These are phyloP conservation scores for Oeneis ivallda DNA, from an alignment of 2,888 invertebrate species.

Conservation along the genomic window DNA sequence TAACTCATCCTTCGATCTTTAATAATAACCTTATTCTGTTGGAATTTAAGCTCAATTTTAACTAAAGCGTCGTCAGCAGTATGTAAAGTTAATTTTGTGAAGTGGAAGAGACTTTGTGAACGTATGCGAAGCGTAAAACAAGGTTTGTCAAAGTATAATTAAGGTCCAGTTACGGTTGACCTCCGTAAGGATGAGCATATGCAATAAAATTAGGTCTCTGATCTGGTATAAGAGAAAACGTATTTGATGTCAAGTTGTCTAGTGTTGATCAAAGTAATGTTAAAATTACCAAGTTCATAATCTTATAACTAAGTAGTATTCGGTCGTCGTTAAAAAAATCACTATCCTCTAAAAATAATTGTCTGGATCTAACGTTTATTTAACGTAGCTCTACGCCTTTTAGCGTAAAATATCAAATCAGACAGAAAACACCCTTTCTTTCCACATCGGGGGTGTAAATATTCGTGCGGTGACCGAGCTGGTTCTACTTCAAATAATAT, in stretches of 20 bases:
- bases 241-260: slow-evolving; percentile 35
- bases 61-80: not conserved
- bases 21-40: slow-evolving; percentile 28
- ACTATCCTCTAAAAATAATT: no score
- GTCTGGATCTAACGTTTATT: no score
- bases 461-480: not conserved
- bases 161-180: slow-evolving; percentile 52
- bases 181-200: slow-evolving; percentile 32
- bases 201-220: slow-evolving; percentile 18
- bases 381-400: no score
- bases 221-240: slow-evolving; percentile 27
- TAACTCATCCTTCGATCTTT: slow-evolving; percentile 3
- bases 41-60: slow-evolving; percentile 33
- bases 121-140: slow-evolving; percentile 74
- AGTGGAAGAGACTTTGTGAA: slow-evolving; percentile 70
- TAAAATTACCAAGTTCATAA: slow-evolving; percentile 21
- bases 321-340: not conserved
- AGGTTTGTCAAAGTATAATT: slow-evolving; percentile 76
- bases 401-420: no score
- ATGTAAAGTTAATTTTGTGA: slow-evolving; percentile 46
- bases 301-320: slow-evolving; percentile 17
- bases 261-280: slow-evolving; percentile 36
- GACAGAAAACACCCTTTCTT: slow-evolving; percentile 11
- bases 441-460: slow-evolving; percentile 3
- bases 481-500: slow-evolving; percentile 6